Conservation (phyloP, 1,140 invertebrate genomes). For the Lucilia cuprina region DNA sequence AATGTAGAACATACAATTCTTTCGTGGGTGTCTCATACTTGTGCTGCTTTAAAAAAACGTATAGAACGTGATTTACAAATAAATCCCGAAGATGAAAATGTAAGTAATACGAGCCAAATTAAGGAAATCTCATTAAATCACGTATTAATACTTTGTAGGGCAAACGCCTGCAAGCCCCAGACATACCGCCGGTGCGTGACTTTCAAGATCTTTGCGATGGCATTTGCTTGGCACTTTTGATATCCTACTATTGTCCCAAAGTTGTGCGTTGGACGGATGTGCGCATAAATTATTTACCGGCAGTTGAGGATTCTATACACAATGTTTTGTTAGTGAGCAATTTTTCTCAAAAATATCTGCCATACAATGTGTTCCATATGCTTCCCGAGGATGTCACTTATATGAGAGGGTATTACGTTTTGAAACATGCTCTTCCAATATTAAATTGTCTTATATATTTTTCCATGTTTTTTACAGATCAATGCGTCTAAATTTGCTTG, state of each 20-base stretch:
- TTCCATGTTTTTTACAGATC: constrained; percentile 67
- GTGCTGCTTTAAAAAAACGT: constrained; percentile 75
- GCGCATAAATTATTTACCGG: constrained; percentile 74
- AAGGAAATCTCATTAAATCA: neutral
- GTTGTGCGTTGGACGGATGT: constrained; percentile 80
- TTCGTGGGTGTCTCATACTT: constrained; percentile 90
- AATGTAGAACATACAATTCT: constrained; percentile 80
- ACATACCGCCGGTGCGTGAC: constrained; percentile 60
- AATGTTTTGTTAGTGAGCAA: constrained; percentile 89
- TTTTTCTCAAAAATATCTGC: constrained; percentile 86
- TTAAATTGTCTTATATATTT: too few relatives aligned
- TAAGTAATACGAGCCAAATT: constrained; percentile 23
- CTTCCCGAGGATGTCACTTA: constrained; percentile 95
- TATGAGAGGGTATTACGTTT: constrained; percentile 80
- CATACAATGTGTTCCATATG: constrained; percentile 92
- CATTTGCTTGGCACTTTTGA: constrained; percentile 84
- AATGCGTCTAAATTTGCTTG: constrained; percentile 91
- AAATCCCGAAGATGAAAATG: constrained; percentile 57
- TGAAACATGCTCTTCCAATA: neutral
- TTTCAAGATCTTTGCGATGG: constrained; percentile 87
- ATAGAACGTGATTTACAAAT: constrained; percentile 65
- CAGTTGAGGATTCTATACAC: constrained; percentile 83
- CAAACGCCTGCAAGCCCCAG: constrained; percentile 56
- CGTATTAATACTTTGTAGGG: constrained; percentile 44
- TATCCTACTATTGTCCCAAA: constrained; percentile 94